Conservation (phyloP, 1,140 invertebrate genomes). For the Diploscapter pachys region DNA sequence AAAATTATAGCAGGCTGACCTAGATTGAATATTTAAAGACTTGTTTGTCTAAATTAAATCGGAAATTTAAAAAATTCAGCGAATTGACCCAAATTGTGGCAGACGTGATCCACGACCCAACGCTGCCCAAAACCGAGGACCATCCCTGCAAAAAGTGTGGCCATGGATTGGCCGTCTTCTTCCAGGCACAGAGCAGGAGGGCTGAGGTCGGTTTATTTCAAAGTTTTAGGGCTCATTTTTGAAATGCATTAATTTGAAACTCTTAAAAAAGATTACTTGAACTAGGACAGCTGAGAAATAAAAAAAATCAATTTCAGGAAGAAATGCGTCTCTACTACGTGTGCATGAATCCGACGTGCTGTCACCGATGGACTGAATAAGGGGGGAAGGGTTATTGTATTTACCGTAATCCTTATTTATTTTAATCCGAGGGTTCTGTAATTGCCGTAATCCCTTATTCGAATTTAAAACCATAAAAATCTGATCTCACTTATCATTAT, state of each 20-base stretch:
- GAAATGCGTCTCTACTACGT: slow-evolving; percentile 99
- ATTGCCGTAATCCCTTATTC: no score
- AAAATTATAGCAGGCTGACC: no score
- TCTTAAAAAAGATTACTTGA: no score
- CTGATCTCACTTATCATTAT: no score
- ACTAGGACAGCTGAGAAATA: no score
- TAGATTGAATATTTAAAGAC: background rate
- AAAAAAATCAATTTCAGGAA: slow-evolving; percentile 65
- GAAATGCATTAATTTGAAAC: slow-evolving; percentile 23
- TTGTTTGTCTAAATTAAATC: background rate
- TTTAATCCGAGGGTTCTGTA: no score
- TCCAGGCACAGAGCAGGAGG: slow-evolving; percentile 86
- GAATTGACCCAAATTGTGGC: slow-evolving; percentile 95
- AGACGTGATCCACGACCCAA: slow-evolving; percentile 96
- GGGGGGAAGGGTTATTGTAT: no score
- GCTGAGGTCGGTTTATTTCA: slow-evolving; percentile 70
- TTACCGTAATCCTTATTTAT: no score
- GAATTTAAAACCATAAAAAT: no score
- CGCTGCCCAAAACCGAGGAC: slow-evolving; percentile 92
- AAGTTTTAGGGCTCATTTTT: background rate
- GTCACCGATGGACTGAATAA: slow-evolving; percentile 95
- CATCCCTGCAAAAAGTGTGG: slow-evolving; percentile 94
- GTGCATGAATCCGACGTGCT: slow-evolving; percentile 86
- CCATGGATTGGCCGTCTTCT: slow-evolving; percentile 85
- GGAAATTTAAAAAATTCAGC: slow-evolving; percentile 39